Percentiles rank a stretch among this genome's conserved stretches.
These are phyloP conservation scores for Eurystomus gularis DNA, from an alignment of 2,113 vertebrate species.

Conservation along the genomic window DNA sequence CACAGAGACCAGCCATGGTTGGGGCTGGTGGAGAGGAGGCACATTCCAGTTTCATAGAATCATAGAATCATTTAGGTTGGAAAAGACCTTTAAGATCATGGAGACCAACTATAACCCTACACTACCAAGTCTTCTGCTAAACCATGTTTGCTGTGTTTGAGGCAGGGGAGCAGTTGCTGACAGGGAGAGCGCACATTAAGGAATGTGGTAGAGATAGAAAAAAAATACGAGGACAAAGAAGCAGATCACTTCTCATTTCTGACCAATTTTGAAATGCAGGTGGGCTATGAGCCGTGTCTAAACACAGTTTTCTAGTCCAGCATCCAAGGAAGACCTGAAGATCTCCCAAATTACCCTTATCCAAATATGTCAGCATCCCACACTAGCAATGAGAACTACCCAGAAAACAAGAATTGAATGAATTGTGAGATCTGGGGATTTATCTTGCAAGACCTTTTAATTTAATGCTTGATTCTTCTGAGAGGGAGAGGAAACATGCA, in stretches of 20 bases:
- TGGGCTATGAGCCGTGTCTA: background rate
- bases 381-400: background rate
- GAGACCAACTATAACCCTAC: no score
- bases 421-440: background rate
- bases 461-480: background rate
- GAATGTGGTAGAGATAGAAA: background rate
- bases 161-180: background rate
- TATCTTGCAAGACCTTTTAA: constrained; percentile 17
- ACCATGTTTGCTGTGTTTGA: background rate
- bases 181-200: accelerated
- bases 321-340: background rate
- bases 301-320: background rate
- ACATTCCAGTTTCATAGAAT: background rate
- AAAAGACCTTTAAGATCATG: no score
- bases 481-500: background rate
- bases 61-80: no score
- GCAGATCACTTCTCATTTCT: background rate
- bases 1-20: background rate
- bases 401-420: background rate
- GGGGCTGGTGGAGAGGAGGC: background rate
- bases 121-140: no score
- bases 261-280: background rate
- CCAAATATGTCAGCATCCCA: background rate
- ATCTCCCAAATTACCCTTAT: background rate
- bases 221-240: background rate